phyloP scores from a whole-genome alignment of 2,113 vertebrate species.

The Spermophilus dauricus region DNA sequence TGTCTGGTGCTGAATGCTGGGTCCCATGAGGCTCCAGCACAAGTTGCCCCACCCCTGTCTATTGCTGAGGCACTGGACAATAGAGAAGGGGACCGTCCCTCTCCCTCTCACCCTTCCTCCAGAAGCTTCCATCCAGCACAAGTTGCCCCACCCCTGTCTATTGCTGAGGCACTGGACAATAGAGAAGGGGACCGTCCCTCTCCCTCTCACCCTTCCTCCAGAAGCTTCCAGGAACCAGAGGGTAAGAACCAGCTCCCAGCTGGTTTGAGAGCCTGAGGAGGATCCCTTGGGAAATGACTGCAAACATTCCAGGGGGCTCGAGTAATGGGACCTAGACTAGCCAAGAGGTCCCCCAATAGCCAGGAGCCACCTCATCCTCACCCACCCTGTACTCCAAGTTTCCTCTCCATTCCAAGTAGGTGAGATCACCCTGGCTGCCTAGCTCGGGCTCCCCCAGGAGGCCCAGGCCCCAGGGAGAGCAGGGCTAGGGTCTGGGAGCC shows the following conservation, averaged over 20 bases:
- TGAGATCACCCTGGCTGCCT: constrained; percentile 69
- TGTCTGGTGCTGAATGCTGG: constrained; percentile 47
- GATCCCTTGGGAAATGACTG: constrained; percentile 74
- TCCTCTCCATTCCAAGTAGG: constrained; percentile 74
- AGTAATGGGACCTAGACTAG: constrained; percentile 65
- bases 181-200: not conserved
- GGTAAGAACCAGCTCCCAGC: constrained; percentile 40
- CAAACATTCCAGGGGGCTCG: constrained; percentile 79
- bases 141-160: not conserved
- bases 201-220: not conserved
- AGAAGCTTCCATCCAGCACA: constrained; percentile 30
- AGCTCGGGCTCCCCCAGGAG: not conserved
- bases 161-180: not conserved
- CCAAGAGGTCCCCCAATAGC: constrained; percentile 76
- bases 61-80: not conserved
- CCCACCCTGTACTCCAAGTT: constrained; percentile 68
- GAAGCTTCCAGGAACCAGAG: constrained; percentile 47
- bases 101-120: not conserved
- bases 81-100: not conserved
- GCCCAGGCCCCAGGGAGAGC: not conserved
- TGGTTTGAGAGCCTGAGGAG: constrained; percentile 58
- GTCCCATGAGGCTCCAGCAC: constrained; percentile 36
- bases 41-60: not conserved
- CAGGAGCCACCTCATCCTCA: constrained; percentile 80
- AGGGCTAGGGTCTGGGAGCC: not conserved